Conservation (phyloP, 2,113 vertebrate species). For the Miniopterus natalensis region DNA sequence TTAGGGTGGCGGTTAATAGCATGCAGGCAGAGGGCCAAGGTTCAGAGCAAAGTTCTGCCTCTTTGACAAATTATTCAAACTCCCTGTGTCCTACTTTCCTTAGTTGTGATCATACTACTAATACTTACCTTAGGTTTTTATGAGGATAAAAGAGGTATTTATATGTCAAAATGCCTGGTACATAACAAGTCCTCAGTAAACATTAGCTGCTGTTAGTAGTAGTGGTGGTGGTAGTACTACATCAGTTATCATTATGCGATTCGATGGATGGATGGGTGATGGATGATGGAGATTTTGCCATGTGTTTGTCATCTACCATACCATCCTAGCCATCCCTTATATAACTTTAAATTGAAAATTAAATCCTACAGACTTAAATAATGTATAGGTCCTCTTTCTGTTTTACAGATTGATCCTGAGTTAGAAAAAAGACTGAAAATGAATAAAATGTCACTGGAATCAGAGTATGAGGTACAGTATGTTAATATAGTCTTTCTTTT, state of each 20-base stretch:
- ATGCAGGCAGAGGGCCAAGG: neutral
- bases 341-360: constrained; percentile 34
- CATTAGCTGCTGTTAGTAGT: neutral
- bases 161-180: neutral
- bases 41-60: neutral
- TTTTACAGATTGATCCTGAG: constrained; percentile 90
- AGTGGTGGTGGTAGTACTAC: neutral
- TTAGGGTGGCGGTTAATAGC: neutral
- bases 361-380: constrained; percentile 52
- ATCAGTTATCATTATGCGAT: neutral
- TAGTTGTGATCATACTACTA: neutral
- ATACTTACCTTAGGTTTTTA: neutral
- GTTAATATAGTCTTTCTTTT: constrained; percentile 33
- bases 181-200: neutral
- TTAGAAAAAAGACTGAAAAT: constrained; percentile 90
- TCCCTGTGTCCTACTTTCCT: neutral
- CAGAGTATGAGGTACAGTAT: constrained; percentile 93
- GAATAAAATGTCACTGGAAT: constrained; percentile 90
- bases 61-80: constrained; percentile 28
- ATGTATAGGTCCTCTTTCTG: constrained; percentile 53
- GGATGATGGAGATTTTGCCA: neutral
- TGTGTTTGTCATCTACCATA: neutral
- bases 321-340: neutral
- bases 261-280: neutral
- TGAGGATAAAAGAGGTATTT: neutral